Percentiles rank a stretch among this genome's conserved stretches.
These are phyloP conservation scores for Yponomeuta evonymella DNA, from an alignment of 2,888 invertebrate genomes.

Conservation along the genomic window DNA sequence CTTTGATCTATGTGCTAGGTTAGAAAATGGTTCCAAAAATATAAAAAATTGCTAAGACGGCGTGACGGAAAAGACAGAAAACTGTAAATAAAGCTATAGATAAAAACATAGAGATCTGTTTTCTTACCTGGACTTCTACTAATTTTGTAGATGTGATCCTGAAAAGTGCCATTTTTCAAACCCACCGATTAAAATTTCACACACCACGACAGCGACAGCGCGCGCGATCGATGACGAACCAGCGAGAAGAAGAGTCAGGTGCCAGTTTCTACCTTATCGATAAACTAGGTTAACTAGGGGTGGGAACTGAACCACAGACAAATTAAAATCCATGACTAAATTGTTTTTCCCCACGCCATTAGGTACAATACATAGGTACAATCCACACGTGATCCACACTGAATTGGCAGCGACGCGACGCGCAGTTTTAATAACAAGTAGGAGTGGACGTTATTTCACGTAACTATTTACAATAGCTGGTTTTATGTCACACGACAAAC, in stretches of 20 bases:
- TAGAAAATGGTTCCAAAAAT: conserved; percentile 30
- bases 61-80: conserved; percentile 9
- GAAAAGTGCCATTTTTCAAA: conserved; percentile 78
- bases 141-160: conserved; percentile 79
- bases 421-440: no score
- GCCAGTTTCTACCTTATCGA: neutral
- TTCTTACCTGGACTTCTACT: conserved; percentile 77
- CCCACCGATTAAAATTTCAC: conserved; percentile 23
- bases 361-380: neutral
- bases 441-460: no score
- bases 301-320: neutral
- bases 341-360: neutral
- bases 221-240: conserved; percentile 44
- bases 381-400: no score
- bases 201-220: conserved; percentile 32
- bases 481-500: no score
- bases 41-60: neutral
- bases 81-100: neutral
- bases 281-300: neutral
- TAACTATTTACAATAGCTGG: no score
- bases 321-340: no score
- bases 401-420: no score
- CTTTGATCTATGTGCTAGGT: conserved; percentile 37
- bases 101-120: neutral
- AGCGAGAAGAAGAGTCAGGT: neutral